These are phyloP conservation scores for Acanthornis magna DNA, from an alignment of 2,797 vertebrate genomes.

Conservation along the genomic window DNA sequence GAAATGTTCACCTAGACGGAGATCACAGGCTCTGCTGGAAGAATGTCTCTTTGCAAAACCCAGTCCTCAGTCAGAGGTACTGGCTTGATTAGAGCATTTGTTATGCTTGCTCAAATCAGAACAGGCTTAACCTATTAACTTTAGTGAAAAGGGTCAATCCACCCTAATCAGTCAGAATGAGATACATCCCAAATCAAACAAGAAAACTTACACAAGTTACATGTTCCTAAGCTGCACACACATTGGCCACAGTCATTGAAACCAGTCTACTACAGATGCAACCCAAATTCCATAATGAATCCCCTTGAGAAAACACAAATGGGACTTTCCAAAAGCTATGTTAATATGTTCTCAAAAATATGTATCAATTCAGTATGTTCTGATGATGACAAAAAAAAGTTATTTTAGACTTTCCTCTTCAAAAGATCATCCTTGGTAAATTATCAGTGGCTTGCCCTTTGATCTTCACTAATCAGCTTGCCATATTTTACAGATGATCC, in stretches of 20 bases:
- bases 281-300: background rate
- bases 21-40: background rate
- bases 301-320: background rate
- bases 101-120: background rate
- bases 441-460: background rate
- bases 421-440: background rate
- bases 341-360: background rate
- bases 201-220: background rate
- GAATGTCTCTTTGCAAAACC: background rate
- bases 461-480: background rate
- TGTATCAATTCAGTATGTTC: background rate
- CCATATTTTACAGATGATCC: background rate
- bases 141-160: background rate
- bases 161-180: background rate
- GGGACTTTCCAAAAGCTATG: background rate
- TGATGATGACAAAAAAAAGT: background rate
- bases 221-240: fast-evolving
- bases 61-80: background rate
- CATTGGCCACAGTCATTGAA: background rate
- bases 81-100: background rate
- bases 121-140: background rate
- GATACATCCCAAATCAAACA: background rate
- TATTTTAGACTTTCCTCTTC: background rate
- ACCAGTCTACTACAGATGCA: background rate
- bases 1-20: background rate